Evolutionary conservation across 92 coral and sea anemone species (phyloP).

Genomic region (Bergia sp.): DNA sequence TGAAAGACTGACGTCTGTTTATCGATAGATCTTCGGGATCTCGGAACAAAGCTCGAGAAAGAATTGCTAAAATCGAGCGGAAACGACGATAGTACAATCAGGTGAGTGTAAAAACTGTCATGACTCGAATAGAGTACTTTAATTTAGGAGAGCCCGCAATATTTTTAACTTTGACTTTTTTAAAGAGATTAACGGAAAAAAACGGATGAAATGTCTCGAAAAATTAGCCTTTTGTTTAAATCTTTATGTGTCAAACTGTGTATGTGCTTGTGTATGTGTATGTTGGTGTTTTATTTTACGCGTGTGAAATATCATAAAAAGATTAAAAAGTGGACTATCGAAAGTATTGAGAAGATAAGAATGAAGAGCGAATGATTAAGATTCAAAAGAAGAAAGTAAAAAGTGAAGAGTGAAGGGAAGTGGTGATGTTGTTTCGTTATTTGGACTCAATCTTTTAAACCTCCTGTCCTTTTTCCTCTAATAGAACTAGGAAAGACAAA

Average conservation of each 20-base stretch:
- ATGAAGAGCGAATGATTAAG: too few relatives aligned
- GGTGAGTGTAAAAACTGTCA: neutral
- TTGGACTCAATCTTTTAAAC: neutral
- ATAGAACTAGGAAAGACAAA: constrained; percentile 23
- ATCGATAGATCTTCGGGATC: constrained; percentile 80
- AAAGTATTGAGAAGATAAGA: too few relatives aligned
- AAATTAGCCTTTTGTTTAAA: too few relatives aligned
- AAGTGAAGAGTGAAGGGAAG: too few relatives aligned
- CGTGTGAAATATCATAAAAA: neutral
- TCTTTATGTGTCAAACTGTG: too few relatives aligned
- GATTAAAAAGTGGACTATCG: too few relatives aligned
- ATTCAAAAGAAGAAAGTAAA: too few relatives aligned
- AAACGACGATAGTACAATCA: neutral
- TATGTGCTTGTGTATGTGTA: too few relatives aligned
- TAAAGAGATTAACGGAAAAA: neutral
- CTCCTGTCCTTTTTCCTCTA: neutral
- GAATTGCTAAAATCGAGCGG: constrained; percentile 68
- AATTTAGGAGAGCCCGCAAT: neutral
- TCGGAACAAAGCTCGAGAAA: constrained; percentile 92
- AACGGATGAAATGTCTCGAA: too few relatives aligned
- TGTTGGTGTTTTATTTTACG: neutral
- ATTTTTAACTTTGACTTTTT: too few relatives aligned
- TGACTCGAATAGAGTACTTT: too few relatives aligned
- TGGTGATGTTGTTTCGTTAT: neutral
- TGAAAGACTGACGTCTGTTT: neutral